phyloP scores from a whole-genome alignment of 2,888 invertebrate genomes.

The Tenthredo mesomela region DNA sequence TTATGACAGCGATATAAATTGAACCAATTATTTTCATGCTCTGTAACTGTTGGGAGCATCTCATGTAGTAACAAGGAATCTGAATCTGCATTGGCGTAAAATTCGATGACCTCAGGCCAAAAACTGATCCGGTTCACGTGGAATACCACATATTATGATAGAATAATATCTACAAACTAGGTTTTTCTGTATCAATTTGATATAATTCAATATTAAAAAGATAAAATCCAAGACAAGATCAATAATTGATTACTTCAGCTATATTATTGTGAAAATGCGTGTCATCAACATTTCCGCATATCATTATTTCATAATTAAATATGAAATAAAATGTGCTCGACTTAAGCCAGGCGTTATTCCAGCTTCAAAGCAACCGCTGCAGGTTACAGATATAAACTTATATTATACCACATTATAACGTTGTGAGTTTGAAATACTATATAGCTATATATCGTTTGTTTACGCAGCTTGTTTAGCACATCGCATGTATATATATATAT shows the following conservation, averaged over 20 bases:
- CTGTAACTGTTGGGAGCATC: no score
- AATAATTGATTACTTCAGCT: background rate
- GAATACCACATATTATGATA: no score
- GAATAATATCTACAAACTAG: no score
- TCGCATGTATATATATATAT: no score
- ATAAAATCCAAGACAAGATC: background rate
- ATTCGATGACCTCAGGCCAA: no score
- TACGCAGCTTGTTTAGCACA: slow-evolving; percentile 5
- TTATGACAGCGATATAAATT: no score
- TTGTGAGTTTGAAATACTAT: background rate
- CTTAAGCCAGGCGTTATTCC: background rate
- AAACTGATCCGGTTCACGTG: no score
- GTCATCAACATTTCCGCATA: background rate
- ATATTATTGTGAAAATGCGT: no score
- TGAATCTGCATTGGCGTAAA: no score
- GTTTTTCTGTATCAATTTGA: background rate
- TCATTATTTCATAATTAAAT: background rate
- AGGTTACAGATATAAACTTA: background rate
- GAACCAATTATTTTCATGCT: no score
- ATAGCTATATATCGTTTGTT: slow-evolving; percentile 21
- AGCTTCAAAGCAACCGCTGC: slow-evolving; percentile 14
- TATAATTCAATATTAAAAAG: background rate
- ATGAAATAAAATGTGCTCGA: background rate
- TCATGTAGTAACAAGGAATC: no score
- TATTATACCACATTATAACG: slow-evolving; percentile 8